Evolutionary conservation across 1,140 invertebrate genomes (phyloP), one percentile per base, ranked within the genome.

Genomic region (Drosophila serrata): DNA sequence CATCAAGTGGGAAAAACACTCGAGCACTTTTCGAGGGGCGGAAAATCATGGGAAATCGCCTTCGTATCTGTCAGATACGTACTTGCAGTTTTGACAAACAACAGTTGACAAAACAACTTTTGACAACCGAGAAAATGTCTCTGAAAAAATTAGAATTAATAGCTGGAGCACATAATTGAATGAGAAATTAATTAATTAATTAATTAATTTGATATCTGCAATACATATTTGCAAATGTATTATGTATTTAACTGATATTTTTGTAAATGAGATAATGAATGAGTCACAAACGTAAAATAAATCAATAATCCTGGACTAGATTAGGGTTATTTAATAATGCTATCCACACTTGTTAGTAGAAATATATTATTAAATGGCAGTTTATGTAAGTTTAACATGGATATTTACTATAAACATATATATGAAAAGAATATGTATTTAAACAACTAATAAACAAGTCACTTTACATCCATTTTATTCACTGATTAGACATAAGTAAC

Each of bases 101-200:
- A 43, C 79, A 79, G 84, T 82, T 87, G 75, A 64, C 62, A 76
- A 76, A 79, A 81, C 61, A 46, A 79, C 53, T 87, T 87, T 75
- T 67, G 43, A 29, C 40, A 76, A n/a, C 17, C 31, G 31, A 17
- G 9, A 55, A 75, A 76, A 27, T 76, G 39, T 39, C 43, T 24
- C 43, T 11, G 24, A 40, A 74, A 65, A 58, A 72, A 64, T 58
- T 37, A 5, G 27, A 40, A 68, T 72, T 79, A 87, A 75, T 86
- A 69, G 73, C 39, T 12, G 40, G 6, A 58, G 7, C 9, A 5
- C 15, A 37, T 22, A n/a, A 45, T 29, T 49, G 35, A 45, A 40
- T 57, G 24, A 8, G 15, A 8, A 59, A 27, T 59, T 53, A 64
- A 35, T 48, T n/a, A n/a, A n/a, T n/a, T n/a, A n/a, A n/a, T n/a